Evolutionary conservation across 92 coral and sea anemone genomes (phyloP), one percentile per base, ranked within the genome.

Genomic region (Pocillopora meandrina): DNA sequence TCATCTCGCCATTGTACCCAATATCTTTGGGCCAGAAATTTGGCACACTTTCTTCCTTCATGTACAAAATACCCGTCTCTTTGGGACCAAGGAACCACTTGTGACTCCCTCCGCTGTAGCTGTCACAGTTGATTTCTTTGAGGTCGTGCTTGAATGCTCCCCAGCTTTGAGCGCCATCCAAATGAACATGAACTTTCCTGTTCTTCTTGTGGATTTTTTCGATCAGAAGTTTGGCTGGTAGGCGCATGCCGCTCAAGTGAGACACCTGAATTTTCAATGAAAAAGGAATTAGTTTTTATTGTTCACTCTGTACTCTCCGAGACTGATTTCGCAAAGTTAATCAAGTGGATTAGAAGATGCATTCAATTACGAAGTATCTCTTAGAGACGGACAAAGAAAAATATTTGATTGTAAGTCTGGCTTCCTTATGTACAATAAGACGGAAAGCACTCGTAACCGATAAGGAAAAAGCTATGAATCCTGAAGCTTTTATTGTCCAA

Each of bases 21-120:
- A 79, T 79, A 47, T 81, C 84, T 26, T 92, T 92, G 42, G 95
- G 95, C 61, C 78, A 69, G 74, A 92, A 92, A 31, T 92, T 73
- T 0, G 82, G 72, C 57, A 90, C 63, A 42, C 92, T n/a, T 17
- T 84, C 62, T 61, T 18, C 52, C 79, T 84, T 92, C 90, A 92
- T 85, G 91, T 86, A 92, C 60, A 92, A 69, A 59, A 92, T 77
- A 2, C 95, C 95, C 0, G 95, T 80, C 76, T 92, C 95, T 42
- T 92, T 92, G 36, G 95, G 95, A 7, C 95, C 95, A 20, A 90
- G 58, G 26, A 92, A 82, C 95, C 95, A 92, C 74, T 92, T 92
- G 89, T 92, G 95, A 26, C 87, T 63, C 9, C 91, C 83, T 12
- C 80, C 95, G 63, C 89, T 10, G 82, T 31, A 82, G 86, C 93